Evolutionary conservation across 2,797 vertebrate genomes (phyloP).

Genomic region (Coendou prehensilis): DNA sequence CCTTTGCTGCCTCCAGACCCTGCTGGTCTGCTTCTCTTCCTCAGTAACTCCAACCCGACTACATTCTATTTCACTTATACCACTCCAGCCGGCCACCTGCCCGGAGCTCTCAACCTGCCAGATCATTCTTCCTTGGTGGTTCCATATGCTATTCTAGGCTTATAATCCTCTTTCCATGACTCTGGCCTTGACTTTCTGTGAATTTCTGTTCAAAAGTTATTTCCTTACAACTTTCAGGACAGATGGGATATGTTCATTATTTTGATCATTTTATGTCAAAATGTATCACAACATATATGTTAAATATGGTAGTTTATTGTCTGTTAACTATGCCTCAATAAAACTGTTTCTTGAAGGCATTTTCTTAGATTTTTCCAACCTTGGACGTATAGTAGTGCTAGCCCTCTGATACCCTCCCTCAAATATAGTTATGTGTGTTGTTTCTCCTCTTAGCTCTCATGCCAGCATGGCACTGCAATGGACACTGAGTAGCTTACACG

Average conservation of each 20-base stretch:
- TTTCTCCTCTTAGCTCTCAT: neutral
- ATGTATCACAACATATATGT: neutral
- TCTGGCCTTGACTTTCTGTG: neutral
- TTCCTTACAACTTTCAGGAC: neutral
- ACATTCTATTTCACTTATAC: no score
- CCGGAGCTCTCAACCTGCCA: neutral
- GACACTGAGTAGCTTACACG: rapidly evolving
- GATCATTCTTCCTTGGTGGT: no score
- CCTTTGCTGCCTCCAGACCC: neutral
- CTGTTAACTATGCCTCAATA: neutral
- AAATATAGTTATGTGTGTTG: neutral
- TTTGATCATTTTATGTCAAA: neutral
- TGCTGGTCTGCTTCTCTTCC: neutral
- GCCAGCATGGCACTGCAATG: no score
- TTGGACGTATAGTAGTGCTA: neutral
- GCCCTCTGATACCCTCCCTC: rapidly evolving
- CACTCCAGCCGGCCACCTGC: neutral
- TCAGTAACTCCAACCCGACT: no score
- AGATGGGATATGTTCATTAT: neutral
- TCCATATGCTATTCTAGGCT: neutral
- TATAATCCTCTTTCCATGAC: rapidly evolving
- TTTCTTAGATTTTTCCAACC: neutral
- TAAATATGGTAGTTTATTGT: neutral
- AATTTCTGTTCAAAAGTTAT: neutral
- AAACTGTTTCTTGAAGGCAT: neutral